Percentiles rank a stretch among this genome's conserved stretches.
Conservation (phyloP, 2,888 invertebrate genomes). For the Netelia melanura region DNA sequence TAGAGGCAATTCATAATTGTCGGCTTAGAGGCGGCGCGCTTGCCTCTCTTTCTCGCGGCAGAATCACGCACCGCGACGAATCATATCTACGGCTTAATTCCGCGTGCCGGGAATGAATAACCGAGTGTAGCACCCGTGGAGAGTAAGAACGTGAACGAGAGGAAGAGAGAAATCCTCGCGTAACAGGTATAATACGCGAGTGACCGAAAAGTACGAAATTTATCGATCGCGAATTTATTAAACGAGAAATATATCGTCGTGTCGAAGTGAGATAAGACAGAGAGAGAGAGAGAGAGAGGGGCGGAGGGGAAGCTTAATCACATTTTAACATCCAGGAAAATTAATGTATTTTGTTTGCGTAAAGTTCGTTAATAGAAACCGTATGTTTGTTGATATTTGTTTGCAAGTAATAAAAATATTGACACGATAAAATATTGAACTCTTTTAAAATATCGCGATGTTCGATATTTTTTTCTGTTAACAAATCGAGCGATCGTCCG, state of each 20-base stretch:
- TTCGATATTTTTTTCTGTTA: too few relatives aligned
- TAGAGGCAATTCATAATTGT: slow-evolving; percentile 70
- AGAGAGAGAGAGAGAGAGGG: too few relatives aligned
- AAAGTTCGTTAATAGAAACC: too few relatives aligned
- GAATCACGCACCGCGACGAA: slow-evolving; percentile 67
- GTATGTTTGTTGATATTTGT: too few relatives aligned
- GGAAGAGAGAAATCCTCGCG: not conserved
- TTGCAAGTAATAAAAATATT: too few relatives aligned
- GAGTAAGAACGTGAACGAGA: not conserved
- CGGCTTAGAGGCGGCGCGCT: slow-evolving; percentile 59
- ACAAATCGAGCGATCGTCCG: too few relatives aligned
- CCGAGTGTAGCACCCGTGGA: slow-evolving; percentile 29
- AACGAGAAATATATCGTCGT: not conserved
- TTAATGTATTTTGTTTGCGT: too few relatives aligned
- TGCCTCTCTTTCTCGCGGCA: slow-evolving; percentile 49
- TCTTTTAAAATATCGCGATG: too few relatives aligned
- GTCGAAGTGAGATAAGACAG: too few relatives aligned
- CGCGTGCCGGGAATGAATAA: slow-evolving; percentile 65
- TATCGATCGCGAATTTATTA: slow-evolving; percentile 49
- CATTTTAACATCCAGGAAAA: too few relatives aligned
- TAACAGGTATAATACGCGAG: slow-evolving; percentile 30
- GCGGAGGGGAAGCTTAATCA: too few relatives aligned
- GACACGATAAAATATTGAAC: too few relatives aligned
- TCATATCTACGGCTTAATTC: slow-evolving; percentile 70
- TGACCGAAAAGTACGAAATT: slow-evolving; percentile 52